These are phyloP conservation scores for Onychostoma macrolepis DNA, from an alignment of 2,113 vertebrate genomes.

Conservation along the genomic window DNA sequence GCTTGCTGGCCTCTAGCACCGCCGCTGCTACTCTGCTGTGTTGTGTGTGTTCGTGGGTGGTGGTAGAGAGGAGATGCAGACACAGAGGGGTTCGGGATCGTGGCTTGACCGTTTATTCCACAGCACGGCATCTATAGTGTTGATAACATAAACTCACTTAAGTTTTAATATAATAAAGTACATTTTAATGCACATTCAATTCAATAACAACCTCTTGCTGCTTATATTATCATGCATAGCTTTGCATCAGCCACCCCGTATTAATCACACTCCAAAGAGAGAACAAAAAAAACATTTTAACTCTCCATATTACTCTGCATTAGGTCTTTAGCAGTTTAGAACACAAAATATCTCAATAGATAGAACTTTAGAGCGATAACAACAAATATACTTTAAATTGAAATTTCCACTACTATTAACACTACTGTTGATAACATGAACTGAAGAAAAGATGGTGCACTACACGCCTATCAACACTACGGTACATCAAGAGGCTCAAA, in stretches of 20 bases:
- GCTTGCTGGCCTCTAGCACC: background rate
- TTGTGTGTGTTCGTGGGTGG: background rate
- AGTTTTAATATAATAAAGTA: background rate
- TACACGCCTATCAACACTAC: too few relatives aligned
- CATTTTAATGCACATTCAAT: background rate
- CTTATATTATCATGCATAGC: background rate
- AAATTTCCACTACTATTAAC: background rate
- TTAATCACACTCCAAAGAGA: too few relatives aligned
- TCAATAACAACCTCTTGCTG: background rate
- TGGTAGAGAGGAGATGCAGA: background rate
- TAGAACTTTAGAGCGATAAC: background rate
- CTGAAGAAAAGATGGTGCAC: too few relatives aligned
- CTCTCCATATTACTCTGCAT: background rate
- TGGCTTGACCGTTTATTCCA: background rate
- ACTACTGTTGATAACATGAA: background rate
- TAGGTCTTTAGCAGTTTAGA: background rate
- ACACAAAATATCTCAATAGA: background rate
- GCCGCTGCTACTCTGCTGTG: background rate
- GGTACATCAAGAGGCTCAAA: too few relatives aligned
- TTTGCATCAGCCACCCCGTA: too few relatives aligned
- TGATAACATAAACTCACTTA: background rate
- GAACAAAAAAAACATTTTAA: too few relatives aligned
- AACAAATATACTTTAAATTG: background rate
- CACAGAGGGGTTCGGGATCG: background rate
- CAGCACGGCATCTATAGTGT: background rate